These are phyloP conservation scores for Coryphaenoides rupestris DNA, from an alignment of 2,113 vertebrate genomes.

Conservation along the genomic window DNA sequence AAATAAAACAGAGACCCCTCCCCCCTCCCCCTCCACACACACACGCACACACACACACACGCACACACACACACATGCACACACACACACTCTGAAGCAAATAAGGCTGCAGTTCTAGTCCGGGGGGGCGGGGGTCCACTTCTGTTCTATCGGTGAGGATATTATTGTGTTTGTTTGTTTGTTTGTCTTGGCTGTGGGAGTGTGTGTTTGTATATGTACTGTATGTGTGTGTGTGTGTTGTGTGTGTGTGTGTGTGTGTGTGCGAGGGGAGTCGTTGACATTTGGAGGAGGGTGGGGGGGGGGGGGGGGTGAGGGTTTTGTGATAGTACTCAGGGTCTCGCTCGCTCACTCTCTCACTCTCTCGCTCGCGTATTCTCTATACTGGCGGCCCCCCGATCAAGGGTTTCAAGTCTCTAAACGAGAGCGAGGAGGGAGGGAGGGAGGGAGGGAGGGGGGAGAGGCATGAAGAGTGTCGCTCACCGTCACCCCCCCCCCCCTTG, in stretches of 20 bases:
- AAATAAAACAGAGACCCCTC: neutral
- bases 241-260: constrained; percentile 45
- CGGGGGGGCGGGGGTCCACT: constrained; percentile 75
- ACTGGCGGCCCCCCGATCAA: constrained; percentile 42
- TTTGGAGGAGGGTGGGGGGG: neutral
- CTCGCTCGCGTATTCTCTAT: constrained; percentile 38
- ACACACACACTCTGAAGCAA: neutral
- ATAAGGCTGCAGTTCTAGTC: constrained; percentile 88
- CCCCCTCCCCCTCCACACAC: constrained; percentile 2
- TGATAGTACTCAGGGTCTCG: too few relatives aligned
- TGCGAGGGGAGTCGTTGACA: constrained; percentile 12
- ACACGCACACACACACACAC: constrained; percentile 2
- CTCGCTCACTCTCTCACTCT: neutral
- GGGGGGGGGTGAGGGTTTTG: too few relatives aligned
- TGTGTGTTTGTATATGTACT: constrained; percentile 13
- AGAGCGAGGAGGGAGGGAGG: constrained; percentile 20
- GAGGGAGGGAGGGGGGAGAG: constrained; percentile 39
- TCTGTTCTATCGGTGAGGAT: constrained; percentile 51
- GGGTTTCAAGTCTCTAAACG: constrained; percentile 41
- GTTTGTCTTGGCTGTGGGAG: constrained; percentile 32
- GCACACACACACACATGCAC: neutral
- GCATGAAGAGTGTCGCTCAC: constrained; percentile 41
- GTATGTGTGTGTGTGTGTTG: constrained; percentile 9
- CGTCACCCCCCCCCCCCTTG: constrained; percentile 10
- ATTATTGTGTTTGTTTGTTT: constrained; percentile 42